These are phyloP conservation scores for Gandaritis pyraliata DNA, from an alignment of 2,888 invertebrate genomes.

Conservation along the genomic window DNA sequence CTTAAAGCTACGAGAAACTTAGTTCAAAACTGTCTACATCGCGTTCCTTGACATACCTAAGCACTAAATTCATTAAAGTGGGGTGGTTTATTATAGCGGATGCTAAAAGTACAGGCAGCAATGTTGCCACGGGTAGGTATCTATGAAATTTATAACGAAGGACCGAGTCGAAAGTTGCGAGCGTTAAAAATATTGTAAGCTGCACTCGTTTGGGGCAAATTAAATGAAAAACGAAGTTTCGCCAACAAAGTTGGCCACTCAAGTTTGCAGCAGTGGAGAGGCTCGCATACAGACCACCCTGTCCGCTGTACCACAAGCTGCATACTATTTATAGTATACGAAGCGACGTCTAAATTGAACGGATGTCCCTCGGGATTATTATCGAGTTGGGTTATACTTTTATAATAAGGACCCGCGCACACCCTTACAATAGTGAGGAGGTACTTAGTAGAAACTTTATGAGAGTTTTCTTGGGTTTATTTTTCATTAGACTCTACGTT, in stretches of 20 bases:
- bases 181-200: conserved; percentile 82
- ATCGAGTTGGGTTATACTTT: conserved; percentile 17
- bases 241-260: conserved; percentile 77
- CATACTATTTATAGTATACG: conserved; percentile 23
- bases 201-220: conserved; percentile 80
- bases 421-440: background rate
- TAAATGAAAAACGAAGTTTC: conserved; percentile 83
- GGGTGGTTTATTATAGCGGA: conserved; percentile 48
- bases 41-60: conserved; percentile 49
- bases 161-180: conserved; percentile 72
- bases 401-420: conserved; percentile 7
- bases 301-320: conserved; percentile 46
- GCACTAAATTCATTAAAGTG: conserved; percentile 58
- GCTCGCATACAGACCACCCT: conserved; percentile 49
- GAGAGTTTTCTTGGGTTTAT: background rate
- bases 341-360: conserved; percentile 19
- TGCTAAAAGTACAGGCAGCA: conserved; percentile 48
- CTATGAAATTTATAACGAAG: conserved; percentile 79
- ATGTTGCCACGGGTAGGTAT: conserved; percentile 51
- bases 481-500: background rate
- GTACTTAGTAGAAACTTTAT: background rate
- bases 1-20: conserved; percentile 44
- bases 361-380: conserved; percentile 16
- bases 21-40: conserved; percentile 50
- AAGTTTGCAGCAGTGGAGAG: conserved; percentile 68